Evolutionary conservation across 2,113 vertebrate species (phyloP), one percentile per base, ranked within the genome.

Genomic region (Climacteris rufus): DNA sequence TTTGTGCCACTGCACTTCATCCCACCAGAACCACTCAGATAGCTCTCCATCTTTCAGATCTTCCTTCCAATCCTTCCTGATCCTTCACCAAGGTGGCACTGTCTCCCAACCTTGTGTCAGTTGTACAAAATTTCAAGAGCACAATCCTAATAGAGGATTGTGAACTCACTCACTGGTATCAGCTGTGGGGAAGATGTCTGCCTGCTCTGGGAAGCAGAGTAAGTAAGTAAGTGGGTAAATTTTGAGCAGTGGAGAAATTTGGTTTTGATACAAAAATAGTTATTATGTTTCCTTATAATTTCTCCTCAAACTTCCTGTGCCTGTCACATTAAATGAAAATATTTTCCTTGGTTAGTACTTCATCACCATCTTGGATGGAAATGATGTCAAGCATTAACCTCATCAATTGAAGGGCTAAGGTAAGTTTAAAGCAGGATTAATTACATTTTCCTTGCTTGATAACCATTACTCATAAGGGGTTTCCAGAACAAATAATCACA

Each of bases 401-500:
- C 66, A 50, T 65, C 54, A 93, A 57, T 92, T 85, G 92, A 94
- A 90, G 56, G 35, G 18, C 54, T 88, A 87, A 66, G 23, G 11
- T 74, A 94, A 77, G 60, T 84, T 96, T 95, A 91, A 83, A 87
- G 6, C 47, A 87, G 57, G 74, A 92, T 95, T 95, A 85, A 64
- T 88, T 97, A 83, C 1, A 75, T 83, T 92, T 92, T 90, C 63
- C 50, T 91, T 90, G 53, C 68, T 87, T 63, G 49, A 88, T 81
- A 78, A 70, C 76, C 75, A 60, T 93, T 76, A 92, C 60, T 91
- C 42, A 90, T 74, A 56, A 92, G 71, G 63, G n/a, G 19, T 49
- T 92, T 94, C 77, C 80, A 86, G 83, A 90, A 54, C 39, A 84
- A 93, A 88, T 61, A 95, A 96, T 83, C 90, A 80, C 37, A 83